Conservation (phyloP, 23 tunicate species). For the Clavelina lepadiformis region DNA sequence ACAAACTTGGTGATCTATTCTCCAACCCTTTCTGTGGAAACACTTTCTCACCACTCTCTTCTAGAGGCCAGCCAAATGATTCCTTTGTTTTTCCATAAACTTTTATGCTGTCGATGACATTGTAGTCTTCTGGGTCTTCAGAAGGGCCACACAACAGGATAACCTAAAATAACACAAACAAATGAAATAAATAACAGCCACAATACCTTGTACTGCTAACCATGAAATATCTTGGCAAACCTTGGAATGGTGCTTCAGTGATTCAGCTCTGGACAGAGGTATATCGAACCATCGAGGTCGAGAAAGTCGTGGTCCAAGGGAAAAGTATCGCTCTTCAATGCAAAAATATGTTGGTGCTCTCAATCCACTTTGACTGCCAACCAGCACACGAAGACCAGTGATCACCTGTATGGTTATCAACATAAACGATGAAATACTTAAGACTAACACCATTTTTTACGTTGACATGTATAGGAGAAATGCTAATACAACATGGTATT, state of each 20-base stretch:
- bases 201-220: background rate
- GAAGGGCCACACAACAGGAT: constrained; percentile 52
- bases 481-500: background rate
- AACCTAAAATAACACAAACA: constrained; percentile 15
- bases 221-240: background rate
- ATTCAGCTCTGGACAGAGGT: constrained; percentile 79
- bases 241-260: constrained; percentile 27
- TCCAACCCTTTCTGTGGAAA: background rate
- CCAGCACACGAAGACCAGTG: constrained; percentile 66
- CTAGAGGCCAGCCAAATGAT: constrained; percentile 60
- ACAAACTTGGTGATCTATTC: too few species aligned
- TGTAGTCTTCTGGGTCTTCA: constrained; percentile 60
- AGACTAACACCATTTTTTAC: background rate
- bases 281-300: constrained; percentile 90
- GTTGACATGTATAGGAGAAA: background rate
- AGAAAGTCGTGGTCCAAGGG: constrained; percentile 48
- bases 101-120: constrained; percentile 69
- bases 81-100: constrained; percentile 86
- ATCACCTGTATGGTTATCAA: constrained; percentile 30
- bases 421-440: background rate
- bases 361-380: constrained; percentile 69
- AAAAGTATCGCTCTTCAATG: constrained; percentile 55
- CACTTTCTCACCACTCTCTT: constrained; percentile 16
- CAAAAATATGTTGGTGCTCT: constrained; percentile 56
- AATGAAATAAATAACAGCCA: background rate